Conservation (phyloP, 2,113 vertebrate genomes). For the Zosterops hypoxanthus region DNA sequence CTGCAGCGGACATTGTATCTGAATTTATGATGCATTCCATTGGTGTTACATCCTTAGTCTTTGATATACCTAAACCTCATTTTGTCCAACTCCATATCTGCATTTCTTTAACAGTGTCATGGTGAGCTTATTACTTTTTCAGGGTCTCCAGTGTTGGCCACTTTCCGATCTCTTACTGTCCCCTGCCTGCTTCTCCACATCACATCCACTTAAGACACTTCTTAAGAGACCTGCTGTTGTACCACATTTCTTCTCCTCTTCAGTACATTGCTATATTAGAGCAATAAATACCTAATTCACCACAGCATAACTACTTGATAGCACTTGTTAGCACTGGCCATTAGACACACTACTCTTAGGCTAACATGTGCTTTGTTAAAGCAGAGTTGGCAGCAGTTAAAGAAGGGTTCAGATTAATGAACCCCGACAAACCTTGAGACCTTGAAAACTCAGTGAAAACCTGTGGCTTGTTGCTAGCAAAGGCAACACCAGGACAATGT, state of each 20-base stretch:
- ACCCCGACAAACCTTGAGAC: neutral
- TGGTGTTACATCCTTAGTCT: neutral
- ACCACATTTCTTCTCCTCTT: neutral
- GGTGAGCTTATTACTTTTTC: neutral
- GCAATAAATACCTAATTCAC: neutral
- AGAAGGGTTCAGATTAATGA: neutral
- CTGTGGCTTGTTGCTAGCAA: accelerated
- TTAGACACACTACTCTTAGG: neutral
- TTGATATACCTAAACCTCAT: neutral
- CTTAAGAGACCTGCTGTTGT: neutral
- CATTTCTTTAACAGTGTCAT: neutral
- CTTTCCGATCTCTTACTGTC: neutral
- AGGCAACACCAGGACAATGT: neutral
- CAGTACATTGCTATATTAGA: neutral
- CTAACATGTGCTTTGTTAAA: neutral
- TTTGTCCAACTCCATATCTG: neutral
- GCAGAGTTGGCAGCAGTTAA: neutral
- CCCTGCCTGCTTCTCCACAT: neutral
- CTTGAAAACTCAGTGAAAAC: neutral
- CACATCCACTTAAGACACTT: neutral
- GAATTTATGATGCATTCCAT: neutral
- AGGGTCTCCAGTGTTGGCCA: neutral
- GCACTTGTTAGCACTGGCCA: neutral
- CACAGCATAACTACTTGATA: neutral
- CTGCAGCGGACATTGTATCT: neutral